Evolutionary conservation across 1,140 invertebrate genomes (phyloP), one percentile per base, ranked within the genome.

Genomic region (Drosophila littoralis): DNA sequence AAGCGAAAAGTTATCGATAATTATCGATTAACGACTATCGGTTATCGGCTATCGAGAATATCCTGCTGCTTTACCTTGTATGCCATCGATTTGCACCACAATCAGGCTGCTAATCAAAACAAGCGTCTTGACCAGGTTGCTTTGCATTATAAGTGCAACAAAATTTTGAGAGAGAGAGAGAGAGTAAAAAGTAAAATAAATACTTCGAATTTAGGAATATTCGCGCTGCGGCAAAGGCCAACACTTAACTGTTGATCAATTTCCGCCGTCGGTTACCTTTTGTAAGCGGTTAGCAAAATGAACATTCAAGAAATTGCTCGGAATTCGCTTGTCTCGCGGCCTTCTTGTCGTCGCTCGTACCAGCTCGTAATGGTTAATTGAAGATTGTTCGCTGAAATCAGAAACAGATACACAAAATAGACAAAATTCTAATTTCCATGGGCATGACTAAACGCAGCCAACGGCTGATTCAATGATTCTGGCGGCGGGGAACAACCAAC

Each of bases 341-440:
- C 64, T 59, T 85, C 64, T 59, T 85, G 81, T 77, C 22, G 22
- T 1, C 2, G 22, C 22, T 22, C 68, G 63, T 59, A 89, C n/a
- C 83, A 83, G 38, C 33, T 70, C 52, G 77, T 88, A 69, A 76
- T 66, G 51, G 66, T 89, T 88, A 88, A 88, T 88, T 88, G 80
- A 89, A 89, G 83, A 88, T 88, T 89, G 84, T 72, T 72, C 6
- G 28, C 15, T 33, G 46, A 61, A 58, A 51, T 22, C 52, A 64
- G 51, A 45, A 58, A 70, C 45, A 4, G 52, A 43, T 17, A 65
- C 45, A 65, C 48, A 60, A 35, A 46, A 3, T 36, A 64, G 38
- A 75, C 59, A 75, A 57, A 70, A 74, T 69, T 69, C 65, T 63
- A 74, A 74, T 74, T 74, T 74, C 12, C 63, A 10, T 12, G 51